Evolutionary conservation across 1,140 invertebrate genomes (phyloP).

Genomic region (Brevipalpus yothersi): DNA sequence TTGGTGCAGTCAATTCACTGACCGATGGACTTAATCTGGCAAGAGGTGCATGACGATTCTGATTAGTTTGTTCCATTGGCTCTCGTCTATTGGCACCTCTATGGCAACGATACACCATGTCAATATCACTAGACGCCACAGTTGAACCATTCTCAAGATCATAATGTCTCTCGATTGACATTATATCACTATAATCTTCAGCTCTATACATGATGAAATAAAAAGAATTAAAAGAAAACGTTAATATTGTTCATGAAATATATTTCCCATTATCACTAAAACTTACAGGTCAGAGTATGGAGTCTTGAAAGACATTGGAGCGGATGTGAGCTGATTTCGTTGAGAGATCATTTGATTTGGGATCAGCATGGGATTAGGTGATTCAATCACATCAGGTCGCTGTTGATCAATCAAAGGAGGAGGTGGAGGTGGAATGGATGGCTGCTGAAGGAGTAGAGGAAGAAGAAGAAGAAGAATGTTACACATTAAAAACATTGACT

Average conservation of each 20-base stretch:
- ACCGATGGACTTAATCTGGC: constrained; percentile 58
- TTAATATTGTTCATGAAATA: not conserved
- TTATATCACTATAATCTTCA: constrained; percentile 7
- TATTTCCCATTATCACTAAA: not conserved
- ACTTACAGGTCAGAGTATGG: constrained; percentile 11
- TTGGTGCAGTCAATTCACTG: constrained; percentile 68
- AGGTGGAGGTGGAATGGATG: not conserved
- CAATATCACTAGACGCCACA: constrained; percentile 87
- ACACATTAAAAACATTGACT: not conserved
- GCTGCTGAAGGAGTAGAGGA: not conserved
- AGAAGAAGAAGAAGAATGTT: not conserved
- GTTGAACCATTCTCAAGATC: constrained; percentile 89
- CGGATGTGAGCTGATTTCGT: not conserved
- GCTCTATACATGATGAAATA: too few species aligned
- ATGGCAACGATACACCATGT: constrained; percentile 74
- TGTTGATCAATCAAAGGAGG: not conserved
- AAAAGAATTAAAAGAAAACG: not conserved
- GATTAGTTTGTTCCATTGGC: constrained; percentile 17
- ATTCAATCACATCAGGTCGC: not conserved
- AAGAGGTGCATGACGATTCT: constrained; percentile 40
- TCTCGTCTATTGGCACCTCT: constrained; percentile 25
- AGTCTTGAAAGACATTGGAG: constrained; percentile 1
- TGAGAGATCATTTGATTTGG: not conserved
- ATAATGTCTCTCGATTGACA: constrained; percentile 58
- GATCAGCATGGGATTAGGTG: not conserved